Conservation (phyloP, 2,888 invertebrate species). For the Caenorhabditis wallacei region DNA sequence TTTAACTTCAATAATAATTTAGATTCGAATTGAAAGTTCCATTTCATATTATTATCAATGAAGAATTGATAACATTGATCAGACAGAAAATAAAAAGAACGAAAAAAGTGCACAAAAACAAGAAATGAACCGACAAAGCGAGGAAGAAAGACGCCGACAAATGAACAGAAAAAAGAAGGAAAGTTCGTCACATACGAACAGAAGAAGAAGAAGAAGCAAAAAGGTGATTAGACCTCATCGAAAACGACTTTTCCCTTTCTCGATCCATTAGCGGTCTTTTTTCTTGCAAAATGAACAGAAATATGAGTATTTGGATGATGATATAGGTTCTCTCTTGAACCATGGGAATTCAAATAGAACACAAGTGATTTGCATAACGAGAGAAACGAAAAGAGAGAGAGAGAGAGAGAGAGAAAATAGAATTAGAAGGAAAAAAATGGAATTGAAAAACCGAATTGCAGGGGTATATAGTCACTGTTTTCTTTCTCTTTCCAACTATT, state of each 20-base stretch:
- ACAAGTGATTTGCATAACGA: conserved; percentile 54
- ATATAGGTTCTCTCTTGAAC: conserved; percentile 48
- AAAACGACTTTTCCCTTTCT: conserved; percentile 37
- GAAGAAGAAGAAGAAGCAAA: conserved; percentile 21
- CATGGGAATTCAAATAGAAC: conserved; percentile 46
- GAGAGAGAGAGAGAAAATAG: background rate
- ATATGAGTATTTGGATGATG: conserved; percentile 14
- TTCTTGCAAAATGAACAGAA: conserved; percentile 2
- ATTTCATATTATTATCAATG: background rate
- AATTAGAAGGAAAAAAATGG: conserved; percentile 5
- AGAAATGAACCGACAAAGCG: conserved; percentile 19
- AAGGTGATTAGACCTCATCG: conserved; percentile 61
- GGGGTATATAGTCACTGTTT: background rate
- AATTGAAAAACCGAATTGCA: conserved; percentile 48
- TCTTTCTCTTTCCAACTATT: conserved; percentile 29
- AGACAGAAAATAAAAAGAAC: conserved; percentile 7
- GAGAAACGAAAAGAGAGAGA: background rate
- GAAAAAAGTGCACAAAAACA: conserved; percentile 34
- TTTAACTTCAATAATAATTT: no score
- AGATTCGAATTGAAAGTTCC: no score
- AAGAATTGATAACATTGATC: conserved; percentile 14
- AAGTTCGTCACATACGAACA: conserved; percentile 24
- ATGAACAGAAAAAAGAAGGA: conserved; percentile 12
- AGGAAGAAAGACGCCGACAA: conserved; percentile 25
- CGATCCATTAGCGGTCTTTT: conserved; percentile 55